These are phyloP conservation scores for Synchiropus splendidus DNA, from an alignment of 2,113 vertebrate genomes.

Conservation along the genomic window DNA sequence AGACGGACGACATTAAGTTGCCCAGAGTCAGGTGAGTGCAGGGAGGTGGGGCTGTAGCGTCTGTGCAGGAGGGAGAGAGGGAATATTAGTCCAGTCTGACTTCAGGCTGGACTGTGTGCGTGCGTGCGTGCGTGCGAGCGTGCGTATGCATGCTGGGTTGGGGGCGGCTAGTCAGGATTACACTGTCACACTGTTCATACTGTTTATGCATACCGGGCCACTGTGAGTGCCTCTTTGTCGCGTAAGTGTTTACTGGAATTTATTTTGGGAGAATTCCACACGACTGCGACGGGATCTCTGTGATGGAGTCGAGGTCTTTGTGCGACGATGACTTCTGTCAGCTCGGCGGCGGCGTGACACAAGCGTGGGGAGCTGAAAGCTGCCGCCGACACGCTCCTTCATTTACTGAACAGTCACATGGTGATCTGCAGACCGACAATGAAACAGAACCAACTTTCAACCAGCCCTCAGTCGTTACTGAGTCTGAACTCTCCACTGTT, in stretches of 20 bases:
- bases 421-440: too few relatives aligned
- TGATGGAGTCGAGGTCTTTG: conserved; percentile 84
- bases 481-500: too few relatives aligned
- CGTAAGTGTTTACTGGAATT: conserved; percentile 89
- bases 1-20: conserved; percentile 51
- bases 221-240: conserved; percentile 94
- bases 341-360: conserved; percentile 44
- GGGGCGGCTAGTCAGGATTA: conserved; percentile 66
- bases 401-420: too few relatives aligned
- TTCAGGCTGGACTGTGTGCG: conserved; percentile 47
- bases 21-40: conserved; percentile 36
- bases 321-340: conserved; percentile 87
- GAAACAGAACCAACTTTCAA: too few relatives aligned
- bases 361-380: too few relatives aligned
- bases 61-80: not conserved
- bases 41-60: not conserved
- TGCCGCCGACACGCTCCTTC: too few relatives aligned
- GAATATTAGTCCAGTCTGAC: conserved; percentile 39
- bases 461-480: too few relatives aligned
- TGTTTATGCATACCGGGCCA: conserved; percentile 87
- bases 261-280: conserved; percentile 98
- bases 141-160: conserved; percentile 8
- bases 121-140: conserved; percentile 17
- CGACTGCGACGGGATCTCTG: conserved; percentile 82
- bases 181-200: conserved; percentile 82